Evolutionary conservation across 2,797 vertebrate species (phyloP).

Genomic region (Sus cebifrons): DNA sequence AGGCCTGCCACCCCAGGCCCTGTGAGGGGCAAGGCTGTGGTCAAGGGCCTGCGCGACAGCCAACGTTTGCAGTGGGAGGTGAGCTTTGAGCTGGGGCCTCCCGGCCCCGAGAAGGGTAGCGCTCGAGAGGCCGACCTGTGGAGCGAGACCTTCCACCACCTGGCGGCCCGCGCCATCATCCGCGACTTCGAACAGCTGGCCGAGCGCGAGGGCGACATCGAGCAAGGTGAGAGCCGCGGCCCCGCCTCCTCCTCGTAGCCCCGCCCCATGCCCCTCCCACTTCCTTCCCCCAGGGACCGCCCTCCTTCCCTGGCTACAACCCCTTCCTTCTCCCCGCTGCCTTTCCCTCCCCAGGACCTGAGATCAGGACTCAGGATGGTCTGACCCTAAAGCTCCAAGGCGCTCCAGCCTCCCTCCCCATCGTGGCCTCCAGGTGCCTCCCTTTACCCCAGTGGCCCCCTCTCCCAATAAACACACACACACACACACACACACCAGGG

Average conservation of each 20-base stretch:
- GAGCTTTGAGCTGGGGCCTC: slow-evolving; percentile 93
- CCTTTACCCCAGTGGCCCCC: neutral
- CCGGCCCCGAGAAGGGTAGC: slow-evolving; percentile 90
- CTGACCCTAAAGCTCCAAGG: neutral
- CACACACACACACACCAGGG: neutral
- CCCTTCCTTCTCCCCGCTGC: neutral
- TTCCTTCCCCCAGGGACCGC: accelerated
- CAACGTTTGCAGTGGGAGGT: slow-evolving; percentile 95
- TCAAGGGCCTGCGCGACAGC: slow-evolving; percentile 94
- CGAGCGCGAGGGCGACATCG: slow-evolving; percentile 94
- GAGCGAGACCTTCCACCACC: slow-evolving; percentile 97
- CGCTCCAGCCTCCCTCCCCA: neutral
- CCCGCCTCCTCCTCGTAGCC: accelerated
- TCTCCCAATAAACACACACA: neutral
- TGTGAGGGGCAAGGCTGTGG: slow-evolving; percentile 94
- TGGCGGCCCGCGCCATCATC: slow-evolving; percentile 96
- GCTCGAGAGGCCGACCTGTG: slow-evolving; percentile 90
- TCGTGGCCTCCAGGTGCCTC: neutral
- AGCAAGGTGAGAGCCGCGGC: slow-evolving; percentile 91
- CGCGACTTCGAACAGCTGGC: slow-evolving; percentile 97
- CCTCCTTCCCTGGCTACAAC: neutral
- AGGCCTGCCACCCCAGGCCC: slow-evolving; percentile 13
- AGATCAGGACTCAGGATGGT: neutral
- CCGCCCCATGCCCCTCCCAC: neutral
- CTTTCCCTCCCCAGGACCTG: neutral